Evolutionary conservation across 2,797 vertebrate species (phyloP).

Genomic region (Anguilla marmorata): DNA sequence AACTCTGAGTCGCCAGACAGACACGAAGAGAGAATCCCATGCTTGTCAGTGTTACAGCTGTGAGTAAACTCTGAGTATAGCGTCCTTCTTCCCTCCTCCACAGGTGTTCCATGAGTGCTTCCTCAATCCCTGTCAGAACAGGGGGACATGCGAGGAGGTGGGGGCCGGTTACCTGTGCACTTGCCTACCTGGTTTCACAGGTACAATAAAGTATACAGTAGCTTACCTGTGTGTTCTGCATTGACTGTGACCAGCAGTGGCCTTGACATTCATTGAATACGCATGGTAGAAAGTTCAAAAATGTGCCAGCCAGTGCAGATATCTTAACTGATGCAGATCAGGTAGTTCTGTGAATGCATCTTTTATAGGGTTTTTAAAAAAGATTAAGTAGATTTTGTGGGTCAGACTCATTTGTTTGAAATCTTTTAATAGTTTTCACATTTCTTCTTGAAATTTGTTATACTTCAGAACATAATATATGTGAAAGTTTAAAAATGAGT

Average conservation of each 20-base stretch:
- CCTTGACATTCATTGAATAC: not conserved
- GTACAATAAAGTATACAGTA: slow-evolving; percentile 59
- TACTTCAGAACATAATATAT: not conserved
- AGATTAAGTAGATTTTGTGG: not conserved
- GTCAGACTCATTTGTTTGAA: not conserved
- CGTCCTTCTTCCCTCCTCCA: not conserved
- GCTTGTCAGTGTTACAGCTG: not conserved
- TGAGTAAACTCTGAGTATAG: not conserved
- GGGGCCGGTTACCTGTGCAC: slow-evolving; percentile 90
- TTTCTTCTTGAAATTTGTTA: not conserved
- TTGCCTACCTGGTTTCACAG: slow-evolving; percentile 89
- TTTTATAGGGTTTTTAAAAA: not conserved
- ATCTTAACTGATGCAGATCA: not conserved
- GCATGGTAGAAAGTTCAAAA: too few relatives aligned
- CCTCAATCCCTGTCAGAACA: slow-evolving; percentile 90
- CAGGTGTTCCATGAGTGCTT: slow-evolving; percentile 98
- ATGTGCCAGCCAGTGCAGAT: too few relatives aligned
- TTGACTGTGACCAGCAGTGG: not conserved
- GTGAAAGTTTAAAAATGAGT: not conserved
- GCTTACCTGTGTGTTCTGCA: not conserved
- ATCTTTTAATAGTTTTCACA: not conserved
- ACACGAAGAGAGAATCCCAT: not conserved
- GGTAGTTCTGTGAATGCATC: not conserved
- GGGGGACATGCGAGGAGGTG: slow-evolving; percentile 91
- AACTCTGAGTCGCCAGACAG: not conserved